These are phyloP conservation scores for Atlantisia rogersi DNA, from an alignment of 2,113 vertebrate species.

Conservation along the genomic window DNA sequence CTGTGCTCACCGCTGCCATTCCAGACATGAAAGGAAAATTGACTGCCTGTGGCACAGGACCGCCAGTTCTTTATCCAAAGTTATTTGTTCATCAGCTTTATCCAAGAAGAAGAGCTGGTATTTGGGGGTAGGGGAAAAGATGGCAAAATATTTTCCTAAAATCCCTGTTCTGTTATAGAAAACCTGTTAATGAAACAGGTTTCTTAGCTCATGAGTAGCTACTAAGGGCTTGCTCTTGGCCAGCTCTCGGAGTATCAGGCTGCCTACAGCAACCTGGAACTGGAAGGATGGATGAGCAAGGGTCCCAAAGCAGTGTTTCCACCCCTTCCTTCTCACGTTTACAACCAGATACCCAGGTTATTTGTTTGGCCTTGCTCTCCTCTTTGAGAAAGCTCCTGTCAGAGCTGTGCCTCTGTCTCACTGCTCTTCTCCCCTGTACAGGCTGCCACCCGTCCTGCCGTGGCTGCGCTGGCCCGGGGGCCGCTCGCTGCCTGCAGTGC, in stretches of 20 bases:
- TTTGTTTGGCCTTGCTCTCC: too few species aligned
- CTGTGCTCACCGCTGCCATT: background rate
- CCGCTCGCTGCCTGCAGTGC: conserved; percentile 81
- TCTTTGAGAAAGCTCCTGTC: background rate
- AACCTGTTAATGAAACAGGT: background rate
- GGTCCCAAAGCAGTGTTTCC: background rate
- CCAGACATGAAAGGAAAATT: background rate
- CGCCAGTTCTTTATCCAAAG: background rate
- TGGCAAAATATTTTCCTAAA: background rate
- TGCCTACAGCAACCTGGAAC: background rate
- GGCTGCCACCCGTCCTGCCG: conserved; percentile 88
- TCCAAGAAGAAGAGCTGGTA: background rate
- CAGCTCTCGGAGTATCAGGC: background rate
- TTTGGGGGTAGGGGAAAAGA: rapidly evolving
- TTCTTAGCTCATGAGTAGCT: background rate
- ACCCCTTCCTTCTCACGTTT: background rate
- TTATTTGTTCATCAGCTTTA: background rate
- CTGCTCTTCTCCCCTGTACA: conserved; percentile 15
- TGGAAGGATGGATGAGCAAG: background rate
- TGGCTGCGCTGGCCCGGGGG: conserved; percentile 81
- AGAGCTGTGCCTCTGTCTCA: background rate
- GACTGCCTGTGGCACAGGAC: background rate
- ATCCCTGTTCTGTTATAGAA: background rate
- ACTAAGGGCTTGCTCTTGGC: background rate
- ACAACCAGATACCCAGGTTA: too few species aligned